These are phyloP conservation scores for Aspidiotus rigidus DNA, from an alignment of 2,888 invertebrate genomes.

Conservation along the genomic window DNA sequence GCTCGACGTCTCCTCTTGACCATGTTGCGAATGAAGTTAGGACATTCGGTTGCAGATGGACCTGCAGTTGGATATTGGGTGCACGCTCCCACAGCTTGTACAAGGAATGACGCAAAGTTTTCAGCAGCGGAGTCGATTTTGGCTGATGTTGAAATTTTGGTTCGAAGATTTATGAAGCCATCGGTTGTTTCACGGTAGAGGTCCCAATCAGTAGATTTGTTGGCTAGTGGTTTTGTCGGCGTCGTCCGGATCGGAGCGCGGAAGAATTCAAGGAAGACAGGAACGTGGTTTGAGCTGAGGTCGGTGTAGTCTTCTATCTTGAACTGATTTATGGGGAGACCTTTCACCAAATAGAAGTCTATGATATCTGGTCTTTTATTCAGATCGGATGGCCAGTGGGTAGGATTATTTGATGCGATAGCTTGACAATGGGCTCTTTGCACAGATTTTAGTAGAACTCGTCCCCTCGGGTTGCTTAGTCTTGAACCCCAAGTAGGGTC, in stretches of 20 bases:
- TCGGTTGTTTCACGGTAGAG: neutral
- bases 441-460: neutral
- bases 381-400: neutral
- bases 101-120: neutral
- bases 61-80: neutral
- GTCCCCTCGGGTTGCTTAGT: neutral
- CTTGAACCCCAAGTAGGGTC: neutral
- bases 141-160: neutral
- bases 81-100: neutral
- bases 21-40: neutral
- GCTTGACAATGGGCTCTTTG: neutral
- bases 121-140: neutral
- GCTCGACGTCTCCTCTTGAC: neutral
- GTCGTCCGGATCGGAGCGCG: neutral
- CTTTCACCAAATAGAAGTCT: constrained; percentile 1
- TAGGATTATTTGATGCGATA: constrained; percentile 1
- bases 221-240: neutral
- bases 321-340: neutral
- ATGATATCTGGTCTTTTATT: constrained; percentile 2
- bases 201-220: neutral
- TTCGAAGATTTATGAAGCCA: neutral
- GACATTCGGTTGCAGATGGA: neutral
- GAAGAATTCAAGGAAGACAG: neutral
- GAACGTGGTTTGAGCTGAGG: constrained; percentile 9
- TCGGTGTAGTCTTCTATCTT: neutral